phyloP scores from a whole-genome alignment of 2,797 vertebrate genomes.

The Ceryle rudis region DNA sequence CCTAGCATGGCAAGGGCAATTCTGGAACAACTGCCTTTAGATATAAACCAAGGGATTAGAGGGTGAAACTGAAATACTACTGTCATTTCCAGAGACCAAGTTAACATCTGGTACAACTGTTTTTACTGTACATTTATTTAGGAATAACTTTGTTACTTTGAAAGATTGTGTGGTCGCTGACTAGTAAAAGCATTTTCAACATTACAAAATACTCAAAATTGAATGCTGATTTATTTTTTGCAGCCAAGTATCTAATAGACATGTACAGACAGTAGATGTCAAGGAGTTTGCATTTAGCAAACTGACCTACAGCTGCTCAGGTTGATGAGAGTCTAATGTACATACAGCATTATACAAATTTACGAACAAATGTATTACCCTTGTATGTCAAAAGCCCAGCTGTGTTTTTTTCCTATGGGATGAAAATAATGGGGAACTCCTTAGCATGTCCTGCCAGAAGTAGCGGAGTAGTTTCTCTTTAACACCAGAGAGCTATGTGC shows the following conservation, averaged over 20 bases:
- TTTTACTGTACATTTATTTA: background rate
- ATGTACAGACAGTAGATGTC: background rate
- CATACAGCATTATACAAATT: accelerated
- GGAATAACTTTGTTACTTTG: background rate
- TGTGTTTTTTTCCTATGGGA: background rate
- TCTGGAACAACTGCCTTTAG: background rate
- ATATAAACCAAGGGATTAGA: background rate
- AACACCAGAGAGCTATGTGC: background rate
- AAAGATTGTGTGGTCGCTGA: background rate
- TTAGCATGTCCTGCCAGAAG: background rate
- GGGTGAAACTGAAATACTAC: background rate
- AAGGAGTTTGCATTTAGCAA: background rate
- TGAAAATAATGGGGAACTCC: background rate
- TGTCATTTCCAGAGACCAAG: background rate
- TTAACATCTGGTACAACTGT: background rate
- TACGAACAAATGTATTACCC: background rate
- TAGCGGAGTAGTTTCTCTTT: background rate
- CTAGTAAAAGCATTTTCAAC: background rate
- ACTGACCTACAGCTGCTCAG: background rate
- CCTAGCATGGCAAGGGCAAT: background rate
- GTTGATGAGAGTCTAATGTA: background rate
- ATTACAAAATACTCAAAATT: background rate
- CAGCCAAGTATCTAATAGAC: background rate
- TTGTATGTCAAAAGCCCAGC: background rate
- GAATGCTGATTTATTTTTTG: background rate